Base-by-base conservation (phyloP, 2,888 invertebrate species). In the Erynnis tages region DNA sequence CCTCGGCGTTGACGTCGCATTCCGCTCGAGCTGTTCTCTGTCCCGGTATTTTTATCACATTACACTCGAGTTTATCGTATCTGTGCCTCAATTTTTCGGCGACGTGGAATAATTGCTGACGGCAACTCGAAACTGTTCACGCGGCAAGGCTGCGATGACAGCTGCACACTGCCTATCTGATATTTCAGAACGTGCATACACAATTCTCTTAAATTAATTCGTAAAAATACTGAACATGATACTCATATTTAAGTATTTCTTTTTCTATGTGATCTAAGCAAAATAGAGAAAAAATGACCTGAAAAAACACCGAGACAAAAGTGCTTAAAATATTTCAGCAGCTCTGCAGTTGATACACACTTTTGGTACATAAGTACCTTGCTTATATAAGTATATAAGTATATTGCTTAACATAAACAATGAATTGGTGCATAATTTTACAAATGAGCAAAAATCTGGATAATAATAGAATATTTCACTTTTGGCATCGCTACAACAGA, bases 61-160 rank as follows among this genome's bases (percentile, higher is more conserved):
- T 76, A 73, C 65, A 63, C 68, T 71, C 73, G 70, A 63, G 64
- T 75, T 79, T 79, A 81, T 78, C 76, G 72, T 79, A 78, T 71
- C 74, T 70, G 76, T 79, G 77, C 76, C 69, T 82, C 76, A 82
- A 79, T 80, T 82, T 82, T 82, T 81, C 76, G 73, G 68, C 65
- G 83, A 79, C 74, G 80, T 73, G 81, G 73, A 83, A 81, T 82
- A 86, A 82, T 83, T 80, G 74, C 73, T 71, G 78, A 71, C 73
- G 67, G 73, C 71, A 67, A 73, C 69, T 72, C 71, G 69, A 64
- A 76, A 71, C 74, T 70, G 74, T 66, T 78, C 75, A 72, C 68
- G 78, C 79, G 76, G 73, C 71, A 79, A 77, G 71, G 62, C 68
- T 60, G 63, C 70, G 77, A 69, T 69, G 80, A 82, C 83, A 82